A percentile compares a stretch with the other conserved stretches of the same genome.
Evolutionary conservation across 2,888 invertebrate genomes (phyloP).

Genomic region (Morpho achilles): DNA sequence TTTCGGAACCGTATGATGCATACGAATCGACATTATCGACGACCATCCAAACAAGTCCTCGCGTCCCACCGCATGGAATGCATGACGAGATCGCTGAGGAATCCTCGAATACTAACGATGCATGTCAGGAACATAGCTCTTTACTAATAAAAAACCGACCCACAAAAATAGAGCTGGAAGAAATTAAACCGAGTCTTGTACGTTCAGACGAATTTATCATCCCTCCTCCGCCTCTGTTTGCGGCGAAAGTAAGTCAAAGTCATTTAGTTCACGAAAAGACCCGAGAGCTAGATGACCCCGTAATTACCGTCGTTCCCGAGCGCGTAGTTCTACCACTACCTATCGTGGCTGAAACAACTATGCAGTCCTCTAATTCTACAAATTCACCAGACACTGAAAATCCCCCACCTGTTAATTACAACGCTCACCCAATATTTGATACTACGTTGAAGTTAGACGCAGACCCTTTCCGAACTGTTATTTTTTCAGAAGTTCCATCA

Average conservation of each 20-base stretch:
- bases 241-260: constrained; percentile 64
- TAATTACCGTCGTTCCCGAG: constrained; percentile 62
- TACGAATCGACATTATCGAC: constrained; percentile 41
- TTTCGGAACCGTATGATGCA: constrained; percentile 50
- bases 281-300: constrained; percentile 47
- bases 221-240: constrained; percentile 72
- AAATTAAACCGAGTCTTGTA: constrained; percentile 52
- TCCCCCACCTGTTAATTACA: constrained; percentile 72
- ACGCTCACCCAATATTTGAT: constrained; percentile 52
- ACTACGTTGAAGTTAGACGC: constrained; percentile 25
- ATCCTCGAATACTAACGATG: constrained; percentile 64
- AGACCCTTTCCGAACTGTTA: constrained; percentile 40
- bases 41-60: constrained; percentile 44
- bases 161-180: constrained; percentile 47
- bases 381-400: constrained; percentile 61
- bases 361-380: constrained; percentile 65
- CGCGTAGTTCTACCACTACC: constrained; percentile 62
- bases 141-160: constrained; percentile 65
- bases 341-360: constrained; percentile 65
- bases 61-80: constrained; percentile 48
- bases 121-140: constrained; percentile 64
- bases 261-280: constrained; percentile 44
- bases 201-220: constrained; percentile 70
- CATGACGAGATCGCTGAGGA: constrained; percentile 47
- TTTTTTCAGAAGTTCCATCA: constrained; percentile 60